Evolutionary conservation across 2,113 vertebrate species (phyloP), one percentile per base, ranked within the genome.

Genomic region (Serinus canaria): DNA sequence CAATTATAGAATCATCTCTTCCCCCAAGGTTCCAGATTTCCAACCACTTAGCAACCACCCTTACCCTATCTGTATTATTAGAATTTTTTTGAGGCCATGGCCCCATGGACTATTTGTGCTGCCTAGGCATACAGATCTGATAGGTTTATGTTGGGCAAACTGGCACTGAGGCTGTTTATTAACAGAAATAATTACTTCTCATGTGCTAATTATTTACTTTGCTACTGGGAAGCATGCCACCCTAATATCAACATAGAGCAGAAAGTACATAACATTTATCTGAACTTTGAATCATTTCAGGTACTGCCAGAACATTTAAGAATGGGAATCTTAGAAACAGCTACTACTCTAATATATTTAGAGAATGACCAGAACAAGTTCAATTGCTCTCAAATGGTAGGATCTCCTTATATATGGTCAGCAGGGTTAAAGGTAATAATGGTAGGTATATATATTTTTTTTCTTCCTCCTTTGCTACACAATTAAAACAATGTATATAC

Each of bases 131-230:
- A 70, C 9, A 76, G 24, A 56, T 64, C 25, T 49, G 73, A 43
- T 14, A 53, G 11, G 21, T 66, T 89, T 87, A 27, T 50, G 33
- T 22, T 87, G 41, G 49, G 58, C 1, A 9, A 66, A 77, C 16
- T 55, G 78, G 46, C 37, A 50, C 31, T 33, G 18, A 52, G n/a
- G 31, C 15, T 70, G 44, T 64, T 89, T 75, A 56, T 78, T 82
- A 89, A 76, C 53, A 72, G 83, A 89, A 92, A 89, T 31, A 87
- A 73, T 10, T n/a, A 62, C 47, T 82, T 84, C 52, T 53, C 16
- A n/a, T 31, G n/a, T n/a, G 20, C 63, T 94, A 91, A 89, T 82
- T 92, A 73, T 89, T 95, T 82, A 68, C 81, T 62, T 91, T 64
- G 31, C 41, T 84, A 28, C 69, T 87, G 62, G 74, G 66, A 89